Base-by-base conservation (phyloP, 2,797 vertebrate species). In the Darevskia mixta region DNA sequence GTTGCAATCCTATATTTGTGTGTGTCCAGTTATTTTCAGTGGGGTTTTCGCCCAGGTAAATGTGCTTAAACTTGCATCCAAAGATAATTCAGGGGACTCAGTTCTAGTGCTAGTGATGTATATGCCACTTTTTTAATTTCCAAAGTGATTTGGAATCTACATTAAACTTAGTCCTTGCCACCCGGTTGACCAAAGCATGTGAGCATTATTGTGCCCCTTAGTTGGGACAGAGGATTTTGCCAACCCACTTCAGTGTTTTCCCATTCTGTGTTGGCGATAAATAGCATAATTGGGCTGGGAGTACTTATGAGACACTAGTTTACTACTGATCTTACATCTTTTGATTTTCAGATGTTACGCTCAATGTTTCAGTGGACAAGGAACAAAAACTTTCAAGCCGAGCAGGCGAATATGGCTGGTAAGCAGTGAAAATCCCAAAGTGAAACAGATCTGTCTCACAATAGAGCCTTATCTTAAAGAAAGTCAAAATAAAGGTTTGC, bases 341-440 rank as follows among this genome's bases (percentile, higher is more conserved):
- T 85, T 18, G 82, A 17, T 58, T 82, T 38, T 49, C 83, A 97
- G 96, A 89, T 82, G 95, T 91, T 58, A 90, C 96, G 66, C 20
- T n/a, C 81, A 93, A 92, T 58, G 95, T 97, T 20, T 91, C 92
- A 66, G 95, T 96, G 93, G 93, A 96, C 81, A 86, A 85, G 32
- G 96, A 97, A 18, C 94, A 92, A 91, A 92, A 95, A 38, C 43
- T 97, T 1, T 97, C 95, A 73, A 95, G 86, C 83, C 84, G 80
- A 27, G 81, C 90, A 75, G 84, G 91, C 79, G 96, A 96, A 90
- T 90, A 85, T 29, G 95, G 95, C 35, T 96, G 96, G 96, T 96
- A 92, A 95, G 96, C 23, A 71, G 55, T 32, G 8, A 55, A 35
- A 8, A 67, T 77, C 17, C 35, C 41, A 73, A 55, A 75, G n/a